phyloP scores from a whole-genome alignment of 2,888 invertebrate genomes.

The Heterodera filipjevi region DNA sequence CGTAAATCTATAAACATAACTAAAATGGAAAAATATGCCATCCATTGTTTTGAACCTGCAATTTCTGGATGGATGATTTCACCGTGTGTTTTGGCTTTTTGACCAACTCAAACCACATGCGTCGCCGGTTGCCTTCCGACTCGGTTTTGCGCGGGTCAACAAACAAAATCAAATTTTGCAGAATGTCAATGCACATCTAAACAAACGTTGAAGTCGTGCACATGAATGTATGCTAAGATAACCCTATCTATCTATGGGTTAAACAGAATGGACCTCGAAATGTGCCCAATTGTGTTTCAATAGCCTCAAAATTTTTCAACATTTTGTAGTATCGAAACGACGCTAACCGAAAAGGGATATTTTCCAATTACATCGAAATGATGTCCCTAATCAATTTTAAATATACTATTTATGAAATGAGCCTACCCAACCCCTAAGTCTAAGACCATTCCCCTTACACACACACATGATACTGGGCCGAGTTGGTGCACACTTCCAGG shows the following conservation, averaged over 20 bases:
- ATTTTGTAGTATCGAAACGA: no score
- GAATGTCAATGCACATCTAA: conserved; percentile 90
- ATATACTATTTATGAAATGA: no score
- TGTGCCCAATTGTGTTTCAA: conserved; percentile 71
- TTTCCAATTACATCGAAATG: no score
- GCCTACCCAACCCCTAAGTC: conserved; percentile 65
- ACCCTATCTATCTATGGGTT: no score
- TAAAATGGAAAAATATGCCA: neutral
- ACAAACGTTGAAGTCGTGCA: no score
- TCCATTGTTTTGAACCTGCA: no score
- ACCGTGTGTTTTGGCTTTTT: conserved; percentile 88
- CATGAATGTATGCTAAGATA: no score
- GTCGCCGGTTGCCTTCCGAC: conserved; percentile 77
- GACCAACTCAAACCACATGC: conserved; percentile 92
- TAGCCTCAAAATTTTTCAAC: no score
- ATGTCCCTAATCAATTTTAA: no score
- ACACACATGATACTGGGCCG: conserved; percentile 49
- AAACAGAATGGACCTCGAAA: no score
- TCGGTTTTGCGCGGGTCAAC: conserved; percentile 89
- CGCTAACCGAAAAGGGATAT: no score
- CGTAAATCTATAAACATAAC: neutral
- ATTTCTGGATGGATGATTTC: conserved; percentile 66
- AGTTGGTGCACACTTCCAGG: conserved; percentile 74
- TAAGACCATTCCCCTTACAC: neutral
- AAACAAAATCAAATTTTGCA: conserved; percentile 92